Base-by-base conservation (phyloP, 2,113 vertebrate genomes). In the Bostrychus sinensis region DNA sequence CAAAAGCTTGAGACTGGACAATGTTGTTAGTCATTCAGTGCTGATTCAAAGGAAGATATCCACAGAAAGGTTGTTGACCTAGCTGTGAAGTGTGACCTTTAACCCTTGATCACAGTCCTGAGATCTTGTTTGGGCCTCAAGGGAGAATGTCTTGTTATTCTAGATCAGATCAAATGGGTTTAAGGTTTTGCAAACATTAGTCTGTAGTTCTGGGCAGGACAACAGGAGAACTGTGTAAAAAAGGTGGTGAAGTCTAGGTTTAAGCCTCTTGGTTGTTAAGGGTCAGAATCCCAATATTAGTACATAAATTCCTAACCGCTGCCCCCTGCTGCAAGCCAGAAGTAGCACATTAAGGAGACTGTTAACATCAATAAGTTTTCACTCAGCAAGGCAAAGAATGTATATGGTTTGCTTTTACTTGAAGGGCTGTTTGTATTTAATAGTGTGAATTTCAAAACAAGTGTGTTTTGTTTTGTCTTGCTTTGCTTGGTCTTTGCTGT, bases 291-390 rank as follows among this genome's bases (percentile, higher is more conserved):
- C 77, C 25, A 30, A 72, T 25, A 19, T 23, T 34, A 51, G 46
- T 68, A 46, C 65, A 51, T 73, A 60, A 66, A 80, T 37, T 75
- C 65, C 61, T 65, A 43, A 82, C 62, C 30, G 37, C 67, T 86
- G 87, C 89, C 87, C 84, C 81, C 89, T 90, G 73, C 84, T 86
- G 84, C 66, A 78, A 70, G 43, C 25, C 65, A 53, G 59, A 67
- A 81, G 83, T 70, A 85, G 34, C 63, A 74, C 85, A 82, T 30
- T 62, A 53, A 59, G 39, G 63, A 37, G 48, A 42, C 20, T 67
- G 51, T 32, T 17, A 37, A 4, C 38, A 8, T 56, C 56, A 25
- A 46, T 38, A 58, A 57, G 34, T 20, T 38, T 34, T 37, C 62
- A 17, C 42, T 38, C 37, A 68, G n/a, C 39, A 74, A 28, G 43